Percentiles rank a stretch among this genome's conserved stretches.
phyloP scores from a whole-genome alignment of 2,888 invertebrate genomes.

The Cephonodes hylas region DNA sequence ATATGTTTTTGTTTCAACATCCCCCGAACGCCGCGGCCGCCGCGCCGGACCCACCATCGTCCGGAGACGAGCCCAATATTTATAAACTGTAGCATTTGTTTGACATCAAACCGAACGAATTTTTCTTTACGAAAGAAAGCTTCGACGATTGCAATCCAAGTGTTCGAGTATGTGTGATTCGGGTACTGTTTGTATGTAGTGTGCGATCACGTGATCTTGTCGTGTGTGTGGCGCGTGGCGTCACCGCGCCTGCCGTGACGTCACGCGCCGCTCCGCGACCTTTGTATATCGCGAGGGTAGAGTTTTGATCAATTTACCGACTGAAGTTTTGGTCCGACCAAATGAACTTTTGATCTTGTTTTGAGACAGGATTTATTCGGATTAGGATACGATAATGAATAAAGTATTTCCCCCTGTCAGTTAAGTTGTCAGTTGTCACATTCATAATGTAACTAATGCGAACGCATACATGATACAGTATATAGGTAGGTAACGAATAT shows the following conservation, averaged over 20 bases:
- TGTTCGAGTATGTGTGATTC: conserved; percentile 49
- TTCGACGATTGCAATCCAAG: conserved; percentile 46
- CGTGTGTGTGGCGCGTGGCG: conserved; percentile 20
- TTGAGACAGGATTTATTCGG: conserved; percentile 72
- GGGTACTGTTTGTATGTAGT: conserved; percentile 45
- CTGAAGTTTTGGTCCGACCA: conserved; percentile 81
- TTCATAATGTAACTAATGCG: conserved; percentile 61
- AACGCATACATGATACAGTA: conserved; percentile 47
- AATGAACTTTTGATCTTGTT: conserved; percentile 79
- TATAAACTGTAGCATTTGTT: conserved; percentile 8
- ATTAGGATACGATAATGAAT: conserved; percentile 65
- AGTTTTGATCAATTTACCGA: conserved; percentile 77
- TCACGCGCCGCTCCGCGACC: conserved; percentile 21
- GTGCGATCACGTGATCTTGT: conserved; percentile 33
- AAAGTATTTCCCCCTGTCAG: conserved; percentile 64
- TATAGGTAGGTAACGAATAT: conserved; percentile 78
- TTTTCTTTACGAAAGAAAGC: conserved; percentile 35
- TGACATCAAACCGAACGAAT: background rate
- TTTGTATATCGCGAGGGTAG: conserved; percentile 45
- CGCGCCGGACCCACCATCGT: conserved; percentile 19
- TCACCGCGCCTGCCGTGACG: conserved; percentile 16
- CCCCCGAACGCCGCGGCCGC: conserved; percentile 19
- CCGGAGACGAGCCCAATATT: background rate
- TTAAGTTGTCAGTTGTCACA: conserved; percentile 64
- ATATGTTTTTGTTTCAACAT: conserved; percentile 23